phyloP scores from a whole-genome alignment of 2,113 vertebrate genomes.

The Rhinoderma darwinii region DNA sequence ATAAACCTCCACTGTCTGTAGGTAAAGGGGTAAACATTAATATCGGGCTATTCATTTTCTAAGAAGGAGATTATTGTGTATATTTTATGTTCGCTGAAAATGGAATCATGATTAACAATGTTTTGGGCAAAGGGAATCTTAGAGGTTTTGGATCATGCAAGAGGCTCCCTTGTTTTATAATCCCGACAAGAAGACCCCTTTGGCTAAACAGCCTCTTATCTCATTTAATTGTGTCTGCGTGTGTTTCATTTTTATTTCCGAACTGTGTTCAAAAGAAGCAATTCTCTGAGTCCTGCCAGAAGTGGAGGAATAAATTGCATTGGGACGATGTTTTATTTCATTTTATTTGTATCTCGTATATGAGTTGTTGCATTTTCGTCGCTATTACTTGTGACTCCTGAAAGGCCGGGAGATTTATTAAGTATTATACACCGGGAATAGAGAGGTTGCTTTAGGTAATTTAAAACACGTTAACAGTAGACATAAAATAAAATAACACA shows the following conservation, averaged over 20 bases:
- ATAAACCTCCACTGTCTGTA: neutral
- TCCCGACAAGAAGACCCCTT: constrained; percentile 56
- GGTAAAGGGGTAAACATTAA: neutral
- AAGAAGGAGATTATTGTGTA: neutral
- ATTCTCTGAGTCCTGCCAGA: constrained; percentile 12
- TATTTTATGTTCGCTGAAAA: constrained; percentile 59
- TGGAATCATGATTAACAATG: constrained; percentile 59
- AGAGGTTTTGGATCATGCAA: constrained; percentile 58
- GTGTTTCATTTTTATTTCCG: constrained; percentile 54
- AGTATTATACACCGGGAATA: constrained; percentile 44
- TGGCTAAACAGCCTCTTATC: constrained; percentile 56
- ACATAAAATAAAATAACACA: constrained; percentile 58
- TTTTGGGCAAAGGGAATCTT: constrained; percentile 60
- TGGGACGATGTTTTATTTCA: constrained; percentile 28
- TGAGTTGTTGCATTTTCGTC: constrained; percentile 38
- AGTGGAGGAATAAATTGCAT: neutral
- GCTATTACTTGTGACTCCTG: constrained; percentile 44
- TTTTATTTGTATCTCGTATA: constrained; percentile 36
- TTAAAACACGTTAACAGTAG: constrained; percentile 60
- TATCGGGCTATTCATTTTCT: neutral
- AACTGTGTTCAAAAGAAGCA: constrained; percentile 22
- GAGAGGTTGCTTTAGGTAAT: constrained; percentile 58
- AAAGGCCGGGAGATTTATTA: constrained; percentile 57
- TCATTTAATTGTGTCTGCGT: constrained; percentile 53
- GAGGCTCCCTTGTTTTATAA: constrained; percentile 60